Conservation (phyloP, 2,797 vertebrate species). For the Octomys mimax region DNA sequence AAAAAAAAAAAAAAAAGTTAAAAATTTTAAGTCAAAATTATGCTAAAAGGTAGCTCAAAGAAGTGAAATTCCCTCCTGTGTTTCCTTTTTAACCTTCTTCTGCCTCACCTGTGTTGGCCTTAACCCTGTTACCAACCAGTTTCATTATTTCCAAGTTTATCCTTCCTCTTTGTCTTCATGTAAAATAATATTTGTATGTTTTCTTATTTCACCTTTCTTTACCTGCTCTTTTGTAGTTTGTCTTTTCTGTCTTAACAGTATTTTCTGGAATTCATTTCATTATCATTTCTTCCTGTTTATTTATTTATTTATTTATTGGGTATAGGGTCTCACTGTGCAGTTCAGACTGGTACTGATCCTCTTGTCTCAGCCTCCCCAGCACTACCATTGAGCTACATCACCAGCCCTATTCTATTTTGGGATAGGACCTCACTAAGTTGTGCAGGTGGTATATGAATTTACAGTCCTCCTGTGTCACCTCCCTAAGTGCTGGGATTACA, state of each 20-base stretch:
- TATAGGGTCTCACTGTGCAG: no score
- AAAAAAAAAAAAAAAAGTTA: background rate
- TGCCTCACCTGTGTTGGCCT: background rate
- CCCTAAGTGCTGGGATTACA: background rate
- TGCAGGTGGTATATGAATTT: background rate
- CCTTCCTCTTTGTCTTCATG: slow-evolving; percentile 21
- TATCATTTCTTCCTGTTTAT: background rate
- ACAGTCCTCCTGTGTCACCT: background rate
- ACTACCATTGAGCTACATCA: background rate
- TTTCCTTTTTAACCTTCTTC: background rate
- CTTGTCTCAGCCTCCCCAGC: no score
- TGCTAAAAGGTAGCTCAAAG: slow-evolving; percentile 45
- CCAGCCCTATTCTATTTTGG: background rate
- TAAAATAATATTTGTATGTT: slow-evolving; percentile 49
- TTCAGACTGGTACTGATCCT: no score
- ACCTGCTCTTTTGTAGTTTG: background rate
- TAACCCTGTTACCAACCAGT: background rate
- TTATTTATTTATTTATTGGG: no score
- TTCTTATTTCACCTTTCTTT: slow-evolving; percentile 46
- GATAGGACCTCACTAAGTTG: background rate
- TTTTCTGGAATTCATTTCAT: background rate
- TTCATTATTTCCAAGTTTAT: slow-evolving; percentile 37
- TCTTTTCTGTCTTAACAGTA: slow-evolving; percentile 31
- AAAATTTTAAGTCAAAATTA: background rate
- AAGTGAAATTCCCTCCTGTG: background rate